Conservation (phyloP, 2,888 invertebrate species). For the Sycophila texana region DNA sequence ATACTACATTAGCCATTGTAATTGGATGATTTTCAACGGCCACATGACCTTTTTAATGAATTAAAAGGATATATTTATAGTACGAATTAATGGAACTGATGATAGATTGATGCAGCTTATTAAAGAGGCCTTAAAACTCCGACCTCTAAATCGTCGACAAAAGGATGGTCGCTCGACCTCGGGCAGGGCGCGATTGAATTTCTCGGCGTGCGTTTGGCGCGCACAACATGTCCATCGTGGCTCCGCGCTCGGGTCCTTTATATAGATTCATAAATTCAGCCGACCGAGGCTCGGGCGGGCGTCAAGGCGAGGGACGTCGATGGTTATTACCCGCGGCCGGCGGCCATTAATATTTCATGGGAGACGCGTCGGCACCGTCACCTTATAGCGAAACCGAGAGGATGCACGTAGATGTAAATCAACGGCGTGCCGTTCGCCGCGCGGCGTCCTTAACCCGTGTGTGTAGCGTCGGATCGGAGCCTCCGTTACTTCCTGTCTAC, state of each 20-base stretch:
- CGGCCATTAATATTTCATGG: slow-evolving; percentile 44
- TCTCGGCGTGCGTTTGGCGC: background rate
- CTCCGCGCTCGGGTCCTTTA: background rate
- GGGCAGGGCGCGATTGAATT: slow-evolving; percentile 16
- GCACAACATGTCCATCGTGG: background rate
- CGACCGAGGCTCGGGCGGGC: background rate
- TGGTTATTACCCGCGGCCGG: slow-evolving; percentile 34
- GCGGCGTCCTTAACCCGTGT: background rate
- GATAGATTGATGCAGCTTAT: background rate
- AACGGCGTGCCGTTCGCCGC: background rate
- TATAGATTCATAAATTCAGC: slow-evolving; percentile 31
- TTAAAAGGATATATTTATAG: too few species aligned
- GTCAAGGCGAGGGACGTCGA: slow-evolving; percentile 39
- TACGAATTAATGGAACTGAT: too few species aligned
- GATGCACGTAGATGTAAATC: slow-evolving; percentile 45
- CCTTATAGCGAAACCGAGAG: background rate
- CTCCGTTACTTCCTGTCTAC: slow-evolving; percentile 39
- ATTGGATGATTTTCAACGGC: too few species aligned
- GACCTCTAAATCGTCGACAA: background rate
- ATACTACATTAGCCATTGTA: too few species aligned
- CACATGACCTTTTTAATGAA: too few species aligned
- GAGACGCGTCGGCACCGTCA: background rate
- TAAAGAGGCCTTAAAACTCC: background rate
- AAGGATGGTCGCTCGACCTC: background rate
- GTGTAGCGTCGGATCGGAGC: background rate